These are phyloP conservation scores for Eristalis intricaria DNA, from an alignment of 2,888 invertebrate genomes.

Conservation along the genomic window DNA sequence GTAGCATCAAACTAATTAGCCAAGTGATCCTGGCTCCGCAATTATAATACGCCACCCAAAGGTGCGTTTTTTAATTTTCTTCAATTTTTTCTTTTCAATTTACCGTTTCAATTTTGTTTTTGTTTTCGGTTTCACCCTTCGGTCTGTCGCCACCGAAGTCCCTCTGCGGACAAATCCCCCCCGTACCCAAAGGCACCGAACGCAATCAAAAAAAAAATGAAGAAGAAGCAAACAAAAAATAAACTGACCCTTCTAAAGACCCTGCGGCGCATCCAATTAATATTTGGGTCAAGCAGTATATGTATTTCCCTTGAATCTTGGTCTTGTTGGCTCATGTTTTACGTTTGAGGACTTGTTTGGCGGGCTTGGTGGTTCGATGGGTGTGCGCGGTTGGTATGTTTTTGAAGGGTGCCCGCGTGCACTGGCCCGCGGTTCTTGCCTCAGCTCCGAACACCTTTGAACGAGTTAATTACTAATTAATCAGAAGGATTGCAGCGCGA, in stretches of 20 bases:
- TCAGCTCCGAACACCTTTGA: conserved; percentile 29
- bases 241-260: conserved; percentile 69
- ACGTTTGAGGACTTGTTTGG: conserved; percentile 7
- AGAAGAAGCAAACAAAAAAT: conserved; percentile 15
- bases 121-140: background rate
- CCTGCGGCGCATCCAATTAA: conserved; percentile 67
- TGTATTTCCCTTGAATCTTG: conserved; percentile 30
- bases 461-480: conserved; percentile 54
- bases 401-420: background rate
- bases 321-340: conserved; percentile 46
- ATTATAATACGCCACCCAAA: conserved; percentile 57
- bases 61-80: conserved; percentile 60
- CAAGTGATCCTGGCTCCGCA: conserved; percentile 45
- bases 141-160: conserved; percentile 51
- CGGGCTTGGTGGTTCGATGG: background rate
- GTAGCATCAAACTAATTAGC: conserved; percentile 54
- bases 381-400: background rate
- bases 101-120: conserved; percentile 19
- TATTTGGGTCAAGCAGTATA: conserved; percentile 67
- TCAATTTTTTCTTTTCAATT: conserved; percentile 55
- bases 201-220: conserved; percentile 14
- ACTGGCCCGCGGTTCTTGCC: conserved; percentile 3
- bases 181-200: conserved; percentile 12
- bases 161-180: background rate
- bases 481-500: conserved; percentile 8